Conservation (phyloP, 2,797 vertebrate species). For the Denticeps clupeoides region DNA sequence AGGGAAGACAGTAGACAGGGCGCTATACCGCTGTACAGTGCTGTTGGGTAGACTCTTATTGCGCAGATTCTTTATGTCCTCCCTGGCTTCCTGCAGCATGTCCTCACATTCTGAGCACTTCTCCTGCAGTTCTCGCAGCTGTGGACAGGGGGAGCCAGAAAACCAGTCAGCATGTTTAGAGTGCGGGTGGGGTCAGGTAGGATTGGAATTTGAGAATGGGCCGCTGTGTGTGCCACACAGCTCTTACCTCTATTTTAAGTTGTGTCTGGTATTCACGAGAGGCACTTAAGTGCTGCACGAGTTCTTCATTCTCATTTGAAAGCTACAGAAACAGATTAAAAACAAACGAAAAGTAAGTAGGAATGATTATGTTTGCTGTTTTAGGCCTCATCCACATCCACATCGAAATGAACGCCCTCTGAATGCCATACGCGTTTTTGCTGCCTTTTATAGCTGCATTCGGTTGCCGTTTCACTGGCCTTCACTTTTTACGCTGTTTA, state of each 20-base stretch:
- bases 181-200: too few relatives aligned
- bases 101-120: conserved; percentile 68
- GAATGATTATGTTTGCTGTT: background rate
- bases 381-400: too few relatives aligned
- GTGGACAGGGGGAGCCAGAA: conserved; percentile 27
- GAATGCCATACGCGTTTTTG: too few relatives aligned
- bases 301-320: conserved; percentile 69
- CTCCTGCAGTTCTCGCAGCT: conserved; percentile 74
- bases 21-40: conserved; percentile 69
- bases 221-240: too few relatives aligned
- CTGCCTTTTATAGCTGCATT: too few relatives aligned
- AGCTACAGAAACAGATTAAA: conserved; percentile 45
- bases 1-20: conserved; percentile 61
- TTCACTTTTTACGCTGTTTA: too few relatives aligned
- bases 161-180: too few relatives aligned
- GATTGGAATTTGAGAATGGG: too few relatives aligned
- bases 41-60: conserved; percentile 69
- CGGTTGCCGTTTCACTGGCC: too few relatives aligned
- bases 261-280: conserved; percentile 61
- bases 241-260: conserved; percentile 66
- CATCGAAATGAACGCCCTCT: too few relatives aligned
- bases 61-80: conserved; percentile 72
- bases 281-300: conserved; percentile 64
- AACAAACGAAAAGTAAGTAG: background rate
- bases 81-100: conserved; percentile 68